These are phyloP conservation scores for Hydropsyche tenuis DNA, from an alignment of 1,140 invertebrate genomes.

Conservation along the genomic window DNA sequence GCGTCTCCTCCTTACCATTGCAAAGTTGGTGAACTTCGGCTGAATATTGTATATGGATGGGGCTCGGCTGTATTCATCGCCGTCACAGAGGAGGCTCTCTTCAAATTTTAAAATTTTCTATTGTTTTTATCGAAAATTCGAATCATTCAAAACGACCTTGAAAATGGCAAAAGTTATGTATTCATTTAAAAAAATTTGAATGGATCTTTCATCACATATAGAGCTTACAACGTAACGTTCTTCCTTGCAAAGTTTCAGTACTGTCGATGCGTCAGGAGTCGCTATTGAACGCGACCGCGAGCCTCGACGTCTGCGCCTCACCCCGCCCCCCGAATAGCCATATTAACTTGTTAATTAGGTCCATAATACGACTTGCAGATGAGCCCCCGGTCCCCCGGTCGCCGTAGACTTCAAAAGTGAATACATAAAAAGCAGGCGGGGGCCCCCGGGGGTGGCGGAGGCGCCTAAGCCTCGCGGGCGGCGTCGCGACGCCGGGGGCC, in stretches of 20 bases:
- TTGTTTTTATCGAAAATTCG: no score
- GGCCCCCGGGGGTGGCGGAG: conserved; percentile 54
- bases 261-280: conserved; percentile 19
- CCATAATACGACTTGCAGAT: conserved; percentile 89
- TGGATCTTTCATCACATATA: no score
- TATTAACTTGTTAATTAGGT: conserved; percentile 91
- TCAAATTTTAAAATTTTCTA: no score
- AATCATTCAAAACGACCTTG: no score
- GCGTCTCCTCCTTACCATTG: conserved; percentile 63
- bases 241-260: neutral
- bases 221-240: no score
- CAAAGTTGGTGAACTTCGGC: conserved; percentile 57
- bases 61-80: conserved; percentile 37
- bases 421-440: conserved; percentile 64
- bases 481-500: conserved; percentile 53
- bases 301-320: conserved; percentile 11
- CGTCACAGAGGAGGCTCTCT: conserved; percentile 49
- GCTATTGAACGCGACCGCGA: conserved; percentile 50
- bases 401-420: conserved; percentile 64
- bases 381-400: conserved; percentile 60
- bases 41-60: conserved; percentile 51
- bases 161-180: no score
- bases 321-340: conserved; percentile 61
- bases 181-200: no score
- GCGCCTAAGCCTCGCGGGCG: conserved; percentile 63